phyloP scores from a whole-genome alignment of 1,140 invertebrate species.

The Drosophila lacertosa region DNA sequence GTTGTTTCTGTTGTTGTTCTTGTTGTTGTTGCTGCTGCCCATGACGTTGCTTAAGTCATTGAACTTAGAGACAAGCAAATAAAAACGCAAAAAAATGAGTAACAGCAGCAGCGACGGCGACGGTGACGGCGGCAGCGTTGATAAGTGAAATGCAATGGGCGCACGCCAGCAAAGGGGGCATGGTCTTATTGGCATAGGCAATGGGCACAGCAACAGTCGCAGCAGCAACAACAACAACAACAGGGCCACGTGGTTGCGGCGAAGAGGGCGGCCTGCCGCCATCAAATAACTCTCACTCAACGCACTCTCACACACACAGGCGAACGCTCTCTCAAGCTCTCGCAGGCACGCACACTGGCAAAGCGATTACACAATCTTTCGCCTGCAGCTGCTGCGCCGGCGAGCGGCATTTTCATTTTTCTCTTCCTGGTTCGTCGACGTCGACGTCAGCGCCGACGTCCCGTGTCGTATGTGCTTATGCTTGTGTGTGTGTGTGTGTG shows the following conservation, averaged over 20 bases:
- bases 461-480: constrained; percentile 46
- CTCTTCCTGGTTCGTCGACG: constrained; percentile 79
- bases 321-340: constrained; percentile 13
- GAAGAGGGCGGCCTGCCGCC: constrained; percentile 31
- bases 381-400: constrained; percentile 35
- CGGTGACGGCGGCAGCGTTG: constrained; percentile 30
- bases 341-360: constrained; percentile 35
- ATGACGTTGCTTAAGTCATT: constrained; percentile 80
- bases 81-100: constrained; percentile 54
- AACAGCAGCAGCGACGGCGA: constrained; percentile 20
- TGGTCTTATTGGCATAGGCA: constrained; percentile 48
- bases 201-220: constrained; percentile 23
- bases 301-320: constrained; percentile 1
- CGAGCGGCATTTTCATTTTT: constrained; percentile 79
- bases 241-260: constrained; percentile 45
- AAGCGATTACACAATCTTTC: constrained; percentile 77
- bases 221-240: constrained; percentile 35
- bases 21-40: constrained; percentile 58
- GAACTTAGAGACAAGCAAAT: constrained; percentile 74
- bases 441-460: constrained; percentile 51
- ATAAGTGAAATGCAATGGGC: constrained; percentile 77
- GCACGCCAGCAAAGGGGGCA: constrained; percentile 46
- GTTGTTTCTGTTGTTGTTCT: constrained; percentile 49
- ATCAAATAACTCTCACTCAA: constrained; percentile 76
- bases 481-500: constrained; percentile 31